Conservation (phyloP, 2,113 vertebrate genomes). For the Orthonyx spaldingii region DNA sequence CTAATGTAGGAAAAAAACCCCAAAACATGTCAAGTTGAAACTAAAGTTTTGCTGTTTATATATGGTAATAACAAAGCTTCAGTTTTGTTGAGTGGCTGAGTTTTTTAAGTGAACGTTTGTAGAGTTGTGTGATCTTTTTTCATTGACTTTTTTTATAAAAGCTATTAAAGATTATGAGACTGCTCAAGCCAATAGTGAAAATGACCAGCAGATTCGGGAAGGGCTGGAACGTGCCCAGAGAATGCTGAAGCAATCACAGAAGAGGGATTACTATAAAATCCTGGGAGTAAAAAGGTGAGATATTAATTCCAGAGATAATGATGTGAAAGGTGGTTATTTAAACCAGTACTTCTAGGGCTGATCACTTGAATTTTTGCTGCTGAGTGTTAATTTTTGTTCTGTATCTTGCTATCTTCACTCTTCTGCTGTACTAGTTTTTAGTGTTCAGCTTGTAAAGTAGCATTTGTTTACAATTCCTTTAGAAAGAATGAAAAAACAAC, state of each 20-base stretch:
- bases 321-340: background rate
- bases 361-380: background rate
- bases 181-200: conserved; percentile 86
- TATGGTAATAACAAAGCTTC: background rate
- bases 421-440: background rate
- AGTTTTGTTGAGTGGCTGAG: background rate
- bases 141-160: conserved; percentile 39
- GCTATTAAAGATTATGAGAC: conserved; percentile 92
- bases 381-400: background rate
- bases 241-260: conserved; percentile 93
- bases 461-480: background rate
- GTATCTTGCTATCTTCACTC: background rate
- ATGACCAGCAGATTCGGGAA: conserved; percentile 90
- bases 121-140: background rate
- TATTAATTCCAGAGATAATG: background rate
- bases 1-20: rapidly evolving
- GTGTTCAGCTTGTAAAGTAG: background rate
- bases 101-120: background rate
- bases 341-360: background rate
- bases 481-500: background rate
- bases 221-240: conserved; percentile 90
- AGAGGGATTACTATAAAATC: conserved; percentile 98
- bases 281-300: conserved; percentile 94
- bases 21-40: background rate
- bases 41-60: background rate